phyloP scores from a whole-genome alignment of 2,888 invertebrate genomes.

The Drosophila pullipes region DNA sequence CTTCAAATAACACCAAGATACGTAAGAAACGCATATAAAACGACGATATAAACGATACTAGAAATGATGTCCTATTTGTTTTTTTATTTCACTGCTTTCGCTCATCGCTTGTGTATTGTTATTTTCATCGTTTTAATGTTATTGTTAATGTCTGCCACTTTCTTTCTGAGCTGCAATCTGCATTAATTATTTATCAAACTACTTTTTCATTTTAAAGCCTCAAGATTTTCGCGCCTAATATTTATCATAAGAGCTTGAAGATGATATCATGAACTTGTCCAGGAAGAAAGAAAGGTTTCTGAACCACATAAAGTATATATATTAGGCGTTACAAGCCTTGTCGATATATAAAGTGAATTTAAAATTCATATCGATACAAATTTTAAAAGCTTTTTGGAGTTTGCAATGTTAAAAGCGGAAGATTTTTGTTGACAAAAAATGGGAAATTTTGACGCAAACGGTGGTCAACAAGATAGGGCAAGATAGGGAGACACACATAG shows the following conservation, averaged over 20 bases:
- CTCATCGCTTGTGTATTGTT: slow-evolving; percentile 37
- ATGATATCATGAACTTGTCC: neutral
- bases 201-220: neutral
- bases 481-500: neutral
- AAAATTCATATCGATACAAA: neutral
- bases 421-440: neutral
- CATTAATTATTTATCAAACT: neutral
- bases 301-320: neutral
- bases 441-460: neutral
- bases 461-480: neutral
- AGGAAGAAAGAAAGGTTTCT: neutral
- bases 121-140: slow-evolving; percentile 54
- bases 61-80: slow-evolving; percentile 27
- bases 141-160: slow-evolving; percentile 37
- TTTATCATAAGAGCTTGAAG: neutral
- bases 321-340: neutral
- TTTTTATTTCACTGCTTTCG: slow-evolving; percentile 14
- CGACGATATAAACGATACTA: slow-evolving; percentile 11
- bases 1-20: slow-evolving; percentile 31
- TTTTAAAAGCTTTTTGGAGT: neutral
- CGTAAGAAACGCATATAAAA: slow-evolving; percentile 35
- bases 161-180: neutral
- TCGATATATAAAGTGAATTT: neutral
- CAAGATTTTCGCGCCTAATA: neutral
- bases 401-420: neutral